Evolutionary conservation across 2,113 vertebrate species (phyloP), one percentile per base, ranked within the genome.

Genomic region (Caloenas nicobarica): DNA sequence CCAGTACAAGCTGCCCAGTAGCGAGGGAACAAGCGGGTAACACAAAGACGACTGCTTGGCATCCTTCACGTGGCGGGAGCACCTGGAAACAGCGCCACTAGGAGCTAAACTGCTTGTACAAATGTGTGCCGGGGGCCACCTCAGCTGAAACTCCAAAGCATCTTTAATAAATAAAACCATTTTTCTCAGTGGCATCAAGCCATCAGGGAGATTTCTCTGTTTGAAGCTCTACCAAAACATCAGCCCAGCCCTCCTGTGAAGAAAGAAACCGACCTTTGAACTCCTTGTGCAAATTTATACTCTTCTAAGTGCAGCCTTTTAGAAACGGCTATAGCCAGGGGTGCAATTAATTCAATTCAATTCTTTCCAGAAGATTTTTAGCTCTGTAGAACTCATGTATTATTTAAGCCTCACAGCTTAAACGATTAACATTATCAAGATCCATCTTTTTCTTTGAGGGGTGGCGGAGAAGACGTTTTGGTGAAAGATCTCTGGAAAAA

Each of bases 341-440:
- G 82, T 72, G 31, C 88, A 93, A 97, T 91, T 95, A 97, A 95
- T 97, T 93, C 58, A 97, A 95, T 97, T 93, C 58, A 9, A 66
- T 94, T 90, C 50, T 90, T 93, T 91, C 74, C 76, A 73, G 57
- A 85, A 89, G 81, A 80, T 31, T 73, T 94, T 95, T 72, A 93
- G 74, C 50, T 89, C 88, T 17, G 9, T 77, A 88, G 72, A 85
- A 76, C 44, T 90, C 86, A 81, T 94, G 68, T 46, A 93, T 94
- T 93, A 96, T 94, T 94, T 77, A 97, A 91, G 50, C 25, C 38
- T 50, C n/a, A 40, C 21, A 65, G 58, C 54, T 46, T 73, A 88
- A 81, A 77, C n/a, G 17, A 57, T 1, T 29, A 81, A 65, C 54
- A n/a, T 34, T 60, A 79, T 38, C 62, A 85, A 88, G 50, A 54